Evolutionary conservation across 2,888 invertebrate genomes (phyloP), one percentile per base, ranked within the genome.

Genomic region (Andrena camellia): DNA sequence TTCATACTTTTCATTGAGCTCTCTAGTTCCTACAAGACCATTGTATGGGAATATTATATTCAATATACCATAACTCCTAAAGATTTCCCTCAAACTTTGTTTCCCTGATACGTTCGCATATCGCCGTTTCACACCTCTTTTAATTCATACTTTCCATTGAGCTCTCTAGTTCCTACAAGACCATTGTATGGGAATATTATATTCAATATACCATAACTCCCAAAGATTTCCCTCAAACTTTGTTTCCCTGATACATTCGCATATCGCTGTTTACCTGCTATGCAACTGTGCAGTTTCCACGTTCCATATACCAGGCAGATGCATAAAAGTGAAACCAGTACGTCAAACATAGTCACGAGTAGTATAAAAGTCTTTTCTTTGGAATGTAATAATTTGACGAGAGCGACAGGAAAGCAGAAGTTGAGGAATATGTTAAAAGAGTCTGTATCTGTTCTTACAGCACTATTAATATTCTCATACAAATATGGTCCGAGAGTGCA

Each of bases 11-110:
- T 84, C 86, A 54, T 78, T 77, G 20, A 87, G 71, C 29, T 88
- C 86, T 78, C 87, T 86, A 13, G 86, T 88, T 20, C 91, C 88
- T 48, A 90, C 54, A 13, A 93, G 87, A 69, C 91, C 92, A 54
- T 93, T 92, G 20, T 90, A 91, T 0, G 92, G 92, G 67, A 93
- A 93, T 2, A 92, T 73, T 57, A 92, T 60, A 72, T 93, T 93
- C 7, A 80, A 86, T 7, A 92, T 72, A 33, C 92, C 91, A 33
- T 92, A 91, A 73, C 86, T 91, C 13, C 93, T 92, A 77, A 93
- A 93, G 29, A 93, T 89, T 26, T 92, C 91, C 33, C 75, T 80
- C 1, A 90, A 26, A 72, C 82, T 83, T 78, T 85, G 84, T 20
- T 74, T 90, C 23, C 84, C 76, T 4, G 83, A 62, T 67, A 91